Evolutionary conservation across 2,797 vertebrate genomes (phyloP).

Genomic region (Pangasius sanitwongsei): DNA sequence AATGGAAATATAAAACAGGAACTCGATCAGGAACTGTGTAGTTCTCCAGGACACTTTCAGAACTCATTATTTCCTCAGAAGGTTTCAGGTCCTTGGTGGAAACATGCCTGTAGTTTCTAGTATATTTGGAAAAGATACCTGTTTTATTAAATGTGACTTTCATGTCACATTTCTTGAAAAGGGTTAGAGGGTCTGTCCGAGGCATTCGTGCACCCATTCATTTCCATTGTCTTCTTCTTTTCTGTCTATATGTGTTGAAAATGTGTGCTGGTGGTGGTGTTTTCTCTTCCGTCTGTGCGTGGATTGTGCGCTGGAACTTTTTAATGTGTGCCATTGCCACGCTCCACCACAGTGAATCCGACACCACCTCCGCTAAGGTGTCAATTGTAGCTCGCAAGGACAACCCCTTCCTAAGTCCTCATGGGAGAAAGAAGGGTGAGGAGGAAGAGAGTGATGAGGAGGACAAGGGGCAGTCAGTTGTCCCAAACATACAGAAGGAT

Average conservation of each 20-base stretch:
- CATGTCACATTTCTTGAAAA: background rate
- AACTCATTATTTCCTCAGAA: background rate
- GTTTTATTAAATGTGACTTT: background rate
- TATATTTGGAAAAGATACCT: background rate
- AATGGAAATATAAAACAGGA: background rate
- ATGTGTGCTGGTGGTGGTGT: background rate
- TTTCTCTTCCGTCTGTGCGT: background rate
- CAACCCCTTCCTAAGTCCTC: slow-evolving; percentile 68
- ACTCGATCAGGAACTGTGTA: background rate
- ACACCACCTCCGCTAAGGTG: slow-evolving; percentile 58
- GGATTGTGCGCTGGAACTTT: background rate
- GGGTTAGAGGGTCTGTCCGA: background rate
- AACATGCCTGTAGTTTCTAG: background rate
- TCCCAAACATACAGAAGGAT: slow-evolving; percentile 79
- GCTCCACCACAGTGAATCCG: slow-evolving; percentile 66
- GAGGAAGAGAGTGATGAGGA: slow-evolving; percentile 39
- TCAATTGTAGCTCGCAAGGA: slow-evolving; percentile 72
- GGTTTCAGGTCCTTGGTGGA: background rate
- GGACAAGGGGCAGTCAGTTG: slow-evolving; percentile 48
- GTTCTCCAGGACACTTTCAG: background rate
- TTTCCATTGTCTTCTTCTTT: slow-evolving; percentile 33
- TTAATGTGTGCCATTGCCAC: background rate
- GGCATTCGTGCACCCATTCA: background rate
- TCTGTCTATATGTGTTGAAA: background rate
- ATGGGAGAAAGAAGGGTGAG: slow-evolving; percentile 56